These are phyloP conservation scores for Harpalus rubripes DNA, from an alignment of 2,888 invertebrate species.

Conservation along the genomic window DNA sequence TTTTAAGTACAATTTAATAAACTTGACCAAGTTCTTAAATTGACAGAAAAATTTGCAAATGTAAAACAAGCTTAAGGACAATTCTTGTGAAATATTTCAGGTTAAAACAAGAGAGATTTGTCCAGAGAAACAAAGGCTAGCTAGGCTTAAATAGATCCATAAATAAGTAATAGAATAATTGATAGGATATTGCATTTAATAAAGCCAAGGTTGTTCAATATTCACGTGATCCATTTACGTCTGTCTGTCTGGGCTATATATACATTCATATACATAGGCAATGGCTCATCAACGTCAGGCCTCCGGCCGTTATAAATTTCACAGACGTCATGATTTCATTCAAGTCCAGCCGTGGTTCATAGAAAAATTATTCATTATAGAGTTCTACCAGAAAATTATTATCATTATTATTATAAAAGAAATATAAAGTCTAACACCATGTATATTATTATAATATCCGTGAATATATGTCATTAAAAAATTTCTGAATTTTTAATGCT, in stretches of 20 bases:
- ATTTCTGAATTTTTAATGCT: too few relatives aligned
- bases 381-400: too few relatives aligned
- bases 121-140: neutral
- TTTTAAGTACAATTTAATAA: too few relatives aligned
- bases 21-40: too few relatives aligned
- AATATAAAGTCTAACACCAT: too few relatives aligned
- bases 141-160: neutral
- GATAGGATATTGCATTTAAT: neutral
- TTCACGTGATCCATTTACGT: neutral
- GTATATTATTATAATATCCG: too few relatives aligned
- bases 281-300: neutral
- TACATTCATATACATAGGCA: neutral
- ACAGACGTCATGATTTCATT: neutral
- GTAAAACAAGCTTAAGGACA: too few relatives aligned
- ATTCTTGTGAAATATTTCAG: too few relatives aligned
- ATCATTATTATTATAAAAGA: too few relatives aligned
- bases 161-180: slow-evolving; percentile 7
- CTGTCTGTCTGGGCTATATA: neutral
- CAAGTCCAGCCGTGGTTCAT: neutral
- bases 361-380: neutral
- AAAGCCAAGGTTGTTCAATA: neutral
- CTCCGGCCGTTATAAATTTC: neutral
- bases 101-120: neutral
- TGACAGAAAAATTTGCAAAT: too few relatives aligned
- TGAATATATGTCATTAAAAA: too few relatives aligned